Base-by-base conservation (phyloP, 2,888 invertebrate genomes). In the Salticus scenicus region DNA sequence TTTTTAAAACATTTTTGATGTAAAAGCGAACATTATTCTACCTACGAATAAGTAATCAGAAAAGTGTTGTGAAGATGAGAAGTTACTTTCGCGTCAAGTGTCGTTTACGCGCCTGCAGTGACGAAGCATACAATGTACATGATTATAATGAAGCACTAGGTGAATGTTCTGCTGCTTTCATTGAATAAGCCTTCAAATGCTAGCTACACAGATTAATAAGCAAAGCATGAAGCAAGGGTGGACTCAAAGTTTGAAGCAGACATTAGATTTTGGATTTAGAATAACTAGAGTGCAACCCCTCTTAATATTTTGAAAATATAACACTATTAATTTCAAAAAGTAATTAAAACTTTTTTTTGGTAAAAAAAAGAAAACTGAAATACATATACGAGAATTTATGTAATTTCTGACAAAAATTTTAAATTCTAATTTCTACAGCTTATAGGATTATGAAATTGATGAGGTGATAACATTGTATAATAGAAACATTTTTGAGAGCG, bases 21-120 rank as follows among this genome's bases (percentile, higher is more conserved):
- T n/a, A 66, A 30, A 47, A 47, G 42, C 42, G 42, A 57, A 57
- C 57, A 57, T 57, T 57, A 12, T 24, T 57, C 57, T 57, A 57
- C 24, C 20, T 57, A 57, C 24, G 57, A 57, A 57, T 57, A 57
- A 24, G 20, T 24, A 12, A n/a, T 57, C 4, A 20, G 57, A 57
- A 47, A 57, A 24, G 24, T 57, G 20, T 47, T 20, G 24, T 57
- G 37, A 67, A 67, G 33, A 2, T 66, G 33, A n/a, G n/a, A 0
- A 14, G 24, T 67, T 67, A 67, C 67, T 67, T 67, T 67, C 67
- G 67, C 67, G 67, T 67, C 37, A n/a, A 67, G 20, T 67, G 33
- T 17, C 1, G 7, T 14, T 67, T 33, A 67, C 67, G 67, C 67
- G 67, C 67, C 67, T 67, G 67, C 24, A 67, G 64, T n/a, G 33